Evolutionary conservation across 2,888 invertebrate species (phyloP), one percentile per base, ranked within the genome.

Genomic region (Biston stratarius): DNA sequence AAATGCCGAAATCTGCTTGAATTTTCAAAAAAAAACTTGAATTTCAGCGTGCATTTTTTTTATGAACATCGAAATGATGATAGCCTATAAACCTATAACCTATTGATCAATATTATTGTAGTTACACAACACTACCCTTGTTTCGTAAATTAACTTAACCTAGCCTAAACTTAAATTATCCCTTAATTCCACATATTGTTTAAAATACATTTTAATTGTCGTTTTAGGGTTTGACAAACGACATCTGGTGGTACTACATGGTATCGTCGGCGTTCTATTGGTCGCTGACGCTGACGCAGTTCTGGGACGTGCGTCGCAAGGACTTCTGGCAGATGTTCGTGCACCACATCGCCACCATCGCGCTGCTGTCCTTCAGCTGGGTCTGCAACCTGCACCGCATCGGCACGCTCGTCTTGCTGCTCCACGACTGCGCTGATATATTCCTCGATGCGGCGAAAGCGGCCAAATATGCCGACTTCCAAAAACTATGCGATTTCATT

Each of bases 261-360:
- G 95, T 98, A 74, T 98, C 98, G 53, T 95, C 98, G 86, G 96
- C 98, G 40, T 99, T 99, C 93, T 99, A 99, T 89, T 99, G 98
- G 97, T 97, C 99, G 15, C 94, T 99, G 67, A 97, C 97, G 72
- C 96, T 98, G 71, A 97, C 98, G 15, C 99, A 99, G 91, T 99
- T 99, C 92, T 96, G 97, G 88, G 99, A 99, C 89, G 97, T 98
- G 61, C 97, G 97, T 73, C 96, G 99, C 73, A 98, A 98, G 90
- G 98, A 98, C 92, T 99, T 99, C 91, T 98, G 98, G 97, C 98
- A 99, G 94, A 99, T 99, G 98, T 99, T 99, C 90, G 94, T 99
- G 62, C 99, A 99, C 93, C 99, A 99, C 87, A 95, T 99, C 83
- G 98, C 98, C 33, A 99, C 99, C 48, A 97, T 99, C 76, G 90